Conservation (phyloP, 1,140 invertebrate genomes). For the Macrosteles quadrilineatus region DNA sequence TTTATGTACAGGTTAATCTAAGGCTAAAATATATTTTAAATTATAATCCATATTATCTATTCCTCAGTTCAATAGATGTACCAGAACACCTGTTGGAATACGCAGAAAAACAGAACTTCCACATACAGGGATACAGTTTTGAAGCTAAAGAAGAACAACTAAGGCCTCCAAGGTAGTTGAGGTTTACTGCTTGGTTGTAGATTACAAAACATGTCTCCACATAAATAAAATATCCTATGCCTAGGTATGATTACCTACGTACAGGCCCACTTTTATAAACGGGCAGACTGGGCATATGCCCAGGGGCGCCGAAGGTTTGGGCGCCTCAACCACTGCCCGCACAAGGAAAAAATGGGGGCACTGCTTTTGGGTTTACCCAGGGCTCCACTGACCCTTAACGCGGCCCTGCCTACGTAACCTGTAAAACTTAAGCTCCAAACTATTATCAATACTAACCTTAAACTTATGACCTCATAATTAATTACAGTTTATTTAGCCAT, state of each 20-base stretch:
- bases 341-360: too few relatives aligned
- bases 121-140: slow-evolving; percentile 77
- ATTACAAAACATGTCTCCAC: not conserved
- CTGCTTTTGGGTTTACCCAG: too few relatives aligned
- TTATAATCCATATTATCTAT: not conserved
- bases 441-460: not conserved
- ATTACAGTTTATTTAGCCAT: not conserved
- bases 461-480: not conserved
- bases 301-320: too few relatives aligned
- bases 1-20: too few relatives aligned
- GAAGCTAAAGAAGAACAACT: slow-evolving; percentile 66
- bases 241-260: not conserved
- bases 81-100: not conserved
- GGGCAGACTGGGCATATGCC: too few relatives aligned
- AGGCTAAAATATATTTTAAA: too few relatives aligned
- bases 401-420: not conserved
- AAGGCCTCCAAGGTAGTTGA: slow-evolving; percentile 57
- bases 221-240: too few relatives aligned
- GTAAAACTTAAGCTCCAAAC: not conserved
- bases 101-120: slow-evolving; percentile 61
- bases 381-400: too few relatives aligned
- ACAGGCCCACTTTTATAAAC: too few relatives aligned
- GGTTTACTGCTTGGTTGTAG: not conserved
- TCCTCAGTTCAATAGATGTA: not conserved
- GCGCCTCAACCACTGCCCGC: too few relatives aligned